A percentile compares a stretch with the other conserved stretches of the same genome.
These are phyloP conservation scores for Pygoscelis adeliae DNA, from an alignment of 2,113 vertebrate species.

Conservation along the genomic window DNA sequence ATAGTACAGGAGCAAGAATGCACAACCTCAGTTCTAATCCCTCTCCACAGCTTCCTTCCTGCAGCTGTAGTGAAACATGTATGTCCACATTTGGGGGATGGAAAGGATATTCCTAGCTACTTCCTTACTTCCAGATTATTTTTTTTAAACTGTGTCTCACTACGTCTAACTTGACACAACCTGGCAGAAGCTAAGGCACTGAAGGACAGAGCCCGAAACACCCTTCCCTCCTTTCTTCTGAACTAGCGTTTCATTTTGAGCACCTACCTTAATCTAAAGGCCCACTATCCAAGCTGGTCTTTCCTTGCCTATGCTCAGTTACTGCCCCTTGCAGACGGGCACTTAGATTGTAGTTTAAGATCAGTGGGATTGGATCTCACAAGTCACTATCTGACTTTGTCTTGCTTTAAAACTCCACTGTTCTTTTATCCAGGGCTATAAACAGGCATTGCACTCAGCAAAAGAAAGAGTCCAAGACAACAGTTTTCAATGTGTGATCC, in stretches of 20 bases:
- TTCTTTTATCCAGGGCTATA: background rate
- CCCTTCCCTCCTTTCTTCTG: background rate
- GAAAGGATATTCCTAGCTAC: conserved; percentile 4
- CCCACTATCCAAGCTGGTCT: background rate
- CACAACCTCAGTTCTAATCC: background rate
- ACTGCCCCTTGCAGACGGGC: background rate
- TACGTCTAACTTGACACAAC: background rate
- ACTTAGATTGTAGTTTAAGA: background rate
- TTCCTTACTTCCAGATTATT: background rate
- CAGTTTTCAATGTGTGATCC: background rate
- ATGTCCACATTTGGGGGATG: background rate
- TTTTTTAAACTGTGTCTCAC: background rate
- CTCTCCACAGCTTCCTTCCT: conserved; percentile 20
- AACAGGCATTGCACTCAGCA: background rate
- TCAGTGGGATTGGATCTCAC: background rate
- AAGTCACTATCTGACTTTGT: background rate
- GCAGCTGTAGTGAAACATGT: background rate
- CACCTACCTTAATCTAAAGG: background rate
- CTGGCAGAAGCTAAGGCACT: background rate
- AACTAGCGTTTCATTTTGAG: background rate
- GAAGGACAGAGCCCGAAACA: background rate
- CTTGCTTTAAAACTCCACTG: background rate
- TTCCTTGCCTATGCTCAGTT: background rate
- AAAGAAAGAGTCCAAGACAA: background rate
- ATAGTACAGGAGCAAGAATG: background rate